Conservation (phyloP, 2,113 vertebrate species). For the Vulpes ferrilata region DNA sequence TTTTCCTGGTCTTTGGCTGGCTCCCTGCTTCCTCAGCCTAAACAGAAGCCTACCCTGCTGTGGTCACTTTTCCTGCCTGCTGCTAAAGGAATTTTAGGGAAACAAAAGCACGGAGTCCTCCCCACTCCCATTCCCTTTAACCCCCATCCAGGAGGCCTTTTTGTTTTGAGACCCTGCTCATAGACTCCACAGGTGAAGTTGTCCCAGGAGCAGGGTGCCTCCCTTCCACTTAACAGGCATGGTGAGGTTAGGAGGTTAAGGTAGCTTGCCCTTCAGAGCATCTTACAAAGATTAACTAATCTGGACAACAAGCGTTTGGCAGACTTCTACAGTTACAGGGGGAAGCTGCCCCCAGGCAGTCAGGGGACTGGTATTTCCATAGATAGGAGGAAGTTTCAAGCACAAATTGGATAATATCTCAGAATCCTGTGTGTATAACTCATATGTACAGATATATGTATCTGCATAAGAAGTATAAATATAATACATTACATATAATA, state of each 20-base stretch:
- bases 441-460: not conserved
- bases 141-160: not conserved
- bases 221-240: not conserved
- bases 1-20: conserved; percentile 71
- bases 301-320: not conserved
- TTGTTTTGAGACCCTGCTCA: not conserved
- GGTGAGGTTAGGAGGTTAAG: not conserved
- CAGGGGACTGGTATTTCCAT: not conserved
- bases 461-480: not conserved
- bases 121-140: not conserved
- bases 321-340: not conserved
- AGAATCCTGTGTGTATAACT: not conserved
- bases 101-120: not conserved
- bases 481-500: not conserved
- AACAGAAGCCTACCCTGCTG: conserved; percentile 67
- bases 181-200: not conserved
- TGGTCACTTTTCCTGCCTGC: conserved; percentile 59
- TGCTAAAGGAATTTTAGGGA: conserved; percentile 32
- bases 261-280: not conserved
- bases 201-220: not conserved
- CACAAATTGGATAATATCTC: not conserved
- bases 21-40: conserved; percentile 68
- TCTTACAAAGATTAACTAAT: conserved; percentile 63
- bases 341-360: not conserved
- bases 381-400: not conserved